These are phyloP conservation scores for Eira barbara DNA, from an alignment of 2,113 vertebrate species.

Conservation along the genomic window DNA sequence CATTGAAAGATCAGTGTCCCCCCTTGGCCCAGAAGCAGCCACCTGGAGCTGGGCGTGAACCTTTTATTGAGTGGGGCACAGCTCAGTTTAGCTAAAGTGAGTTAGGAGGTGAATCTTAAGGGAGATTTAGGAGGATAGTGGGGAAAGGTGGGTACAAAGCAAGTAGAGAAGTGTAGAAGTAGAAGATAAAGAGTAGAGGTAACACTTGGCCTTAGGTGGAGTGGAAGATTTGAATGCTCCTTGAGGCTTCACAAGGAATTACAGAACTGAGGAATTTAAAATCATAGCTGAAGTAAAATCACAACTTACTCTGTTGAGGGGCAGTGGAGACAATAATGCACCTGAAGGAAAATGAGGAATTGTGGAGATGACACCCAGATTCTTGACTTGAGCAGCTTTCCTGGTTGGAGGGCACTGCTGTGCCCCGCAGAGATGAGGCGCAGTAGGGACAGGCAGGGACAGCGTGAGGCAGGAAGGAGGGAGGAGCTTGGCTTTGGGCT, in stretches of 20 bases:
- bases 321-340: neutral
- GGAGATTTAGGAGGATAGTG: neutral
- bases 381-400: neutral
- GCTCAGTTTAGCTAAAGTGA: neutral
- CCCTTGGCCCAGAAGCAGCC: neutral
- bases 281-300: neutral
- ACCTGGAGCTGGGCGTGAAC: neutral
- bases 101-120: neutral
- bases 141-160: neutral
- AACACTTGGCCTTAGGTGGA: too few relatives aligned
- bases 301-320: neutral
- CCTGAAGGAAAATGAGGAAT: neutral
- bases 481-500: neutral
- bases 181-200: neutral
- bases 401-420: neutral
- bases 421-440: neutral
- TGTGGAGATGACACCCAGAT: accelerated
- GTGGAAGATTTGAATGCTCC: neutral
- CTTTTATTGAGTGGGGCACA: neutral
- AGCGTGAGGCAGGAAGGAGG: neutral
- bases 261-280: neutral
- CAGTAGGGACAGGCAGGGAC: neutral
- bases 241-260: neutral
- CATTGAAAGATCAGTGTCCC: neutral
- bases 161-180: neutral